Evolutionary conservation across 2,888 invertebrate species (phyloP), one percentile per base, ranked within the genome.

Genomic region (Monoplex corrugatus): DNA sequence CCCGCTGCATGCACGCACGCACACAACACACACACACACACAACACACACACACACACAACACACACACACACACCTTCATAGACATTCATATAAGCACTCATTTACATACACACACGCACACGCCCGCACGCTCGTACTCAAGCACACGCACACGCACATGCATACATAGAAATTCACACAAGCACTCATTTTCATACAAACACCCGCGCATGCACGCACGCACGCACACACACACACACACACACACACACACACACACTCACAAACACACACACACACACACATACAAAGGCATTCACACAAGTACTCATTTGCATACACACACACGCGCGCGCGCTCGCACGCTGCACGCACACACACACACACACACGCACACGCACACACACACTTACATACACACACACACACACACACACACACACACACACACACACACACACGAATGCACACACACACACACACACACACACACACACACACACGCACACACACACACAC

Each of bases 21-120:
- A 68, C 68, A 75, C 72, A 75, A 75, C 72, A 35, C 72, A 75
- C 28, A 35, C 72, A 75, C 72, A 35, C 72, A 75, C 72, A 35
- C 72, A 75, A 32, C 5, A 68, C 28, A 28, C 13, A 10, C 28
- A 68, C 68, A 28, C 19, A 28, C 68, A 28, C 68, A 68, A 23
- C 13, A 68, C 13, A 68, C 68, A 28, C 28, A 28, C 68, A 68
- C 19, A 68, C 19, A 68, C 68, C 5, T 28, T 19, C 19, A 23
- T 3, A 28, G 16, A 10, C 63, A 32, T 5, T 10, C 72, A 32
- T 35, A 32, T 35, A 32, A 32, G 6, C 72, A 32, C 72, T 10
- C 72, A 32, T 35, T 10, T 35, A 32, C 63, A 16, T 28, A 16
- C 63, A 16, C 8, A 16, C 63, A 16, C 63, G 3, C 63, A 16